Base-by-base conservation (phyloP, 1,140 invertebrate genomes). In the Trichoplusia ni region DNA sequence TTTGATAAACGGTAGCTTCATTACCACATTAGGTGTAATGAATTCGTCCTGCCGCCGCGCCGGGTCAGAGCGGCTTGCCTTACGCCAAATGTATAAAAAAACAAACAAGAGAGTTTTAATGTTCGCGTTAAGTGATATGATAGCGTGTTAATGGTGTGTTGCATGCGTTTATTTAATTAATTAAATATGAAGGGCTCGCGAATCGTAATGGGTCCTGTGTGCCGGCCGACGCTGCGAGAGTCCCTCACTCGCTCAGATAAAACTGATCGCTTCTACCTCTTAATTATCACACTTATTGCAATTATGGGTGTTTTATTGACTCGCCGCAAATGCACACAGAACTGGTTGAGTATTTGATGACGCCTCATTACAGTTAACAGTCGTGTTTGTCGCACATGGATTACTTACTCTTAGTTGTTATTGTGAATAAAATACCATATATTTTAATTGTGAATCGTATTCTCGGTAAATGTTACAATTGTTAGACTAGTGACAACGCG, bases 131-230 rank as follows among this genome's bases (percentile, higher is more conserved):
- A 63, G 54, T 49, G 77, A 74, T 81, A 75, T 78, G 70, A 77
- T 79, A 75, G 64, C 73, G 70, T 73, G 71, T 75, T 81, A 82
- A 82, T 80, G 79, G 69, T 65, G 61, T 72, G 67, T 74, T 72
- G 70, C 73, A 73, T 77, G 73, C 74, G 67, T 74, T 77, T 79
- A 68, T 69, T 77, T 77, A 81, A 79, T 84, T 84, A 80, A 78
- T 79, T 80, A 80, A 76, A 74, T 79, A 80, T 75, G 75, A 69
- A 75, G 71, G 71, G 65, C 38, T 66, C 47, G 69, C 67, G 53
- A 77, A 74, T 71, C 54, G 64, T 74, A 81, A 80, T 80, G 61
- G 11, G 29, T 8, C 16, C 16, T 21, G 21, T 1, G 23, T 3
- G 23, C 13, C 19, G 11, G 14, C 9, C 18, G 42, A 14, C 14